Percentiles rank a stretch among this genome's conserved stretches.
phyloP scores from a whole-genome alignment of 2,113 vertebrate genomes.

The Hydrolagus affinis region DNA sequence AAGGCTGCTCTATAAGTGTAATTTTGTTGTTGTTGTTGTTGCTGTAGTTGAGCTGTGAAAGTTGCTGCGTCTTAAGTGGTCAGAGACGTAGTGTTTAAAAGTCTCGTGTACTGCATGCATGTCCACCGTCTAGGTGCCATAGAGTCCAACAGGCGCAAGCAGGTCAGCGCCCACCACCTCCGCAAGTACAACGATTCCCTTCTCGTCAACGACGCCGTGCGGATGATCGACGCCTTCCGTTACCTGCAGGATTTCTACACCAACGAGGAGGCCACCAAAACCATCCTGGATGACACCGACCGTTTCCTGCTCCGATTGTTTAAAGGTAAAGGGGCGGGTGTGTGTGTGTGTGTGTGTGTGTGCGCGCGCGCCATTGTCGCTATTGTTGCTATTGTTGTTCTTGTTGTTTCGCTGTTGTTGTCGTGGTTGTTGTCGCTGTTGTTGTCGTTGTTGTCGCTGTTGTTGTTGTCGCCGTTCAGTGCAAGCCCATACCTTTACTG shows the following conservation, averaged over 20 bases:
- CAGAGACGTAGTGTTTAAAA: not conserved
- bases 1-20: too few species aligned
- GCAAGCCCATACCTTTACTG: too few species aligned
- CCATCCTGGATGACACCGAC: constrained; percentile 51
- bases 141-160: constrained; percentile 41
- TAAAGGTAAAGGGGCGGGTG: constrained; percentile 62
- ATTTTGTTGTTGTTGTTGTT: too few species aligned
- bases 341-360: too few species aligned
- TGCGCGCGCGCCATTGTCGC: not conserved
- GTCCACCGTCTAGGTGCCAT: constrained; percentile 54
- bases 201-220: constrained; percentile 70
- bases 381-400: too few species aligned
- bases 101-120: not conserved
- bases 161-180: constrained; percentile 71
- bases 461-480: too few species aligned
- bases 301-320: constrained; percentile 59
- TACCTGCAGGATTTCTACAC: constrained; percentile 63
- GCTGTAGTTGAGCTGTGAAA: too few species aligned
- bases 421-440: too few species aligned
- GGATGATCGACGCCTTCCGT: constrained; percentile 66
- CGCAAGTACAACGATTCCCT: constrained; percentile 78
- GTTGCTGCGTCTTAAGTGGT: too few species aligned
- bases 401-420: not conserved
- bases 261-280: not conserved
- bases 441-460: too few species aligned